Evolutionary conservation across 2,888 invertebrate genomes (phyloP).

Genomic region (Catocala nupta): DNA sequence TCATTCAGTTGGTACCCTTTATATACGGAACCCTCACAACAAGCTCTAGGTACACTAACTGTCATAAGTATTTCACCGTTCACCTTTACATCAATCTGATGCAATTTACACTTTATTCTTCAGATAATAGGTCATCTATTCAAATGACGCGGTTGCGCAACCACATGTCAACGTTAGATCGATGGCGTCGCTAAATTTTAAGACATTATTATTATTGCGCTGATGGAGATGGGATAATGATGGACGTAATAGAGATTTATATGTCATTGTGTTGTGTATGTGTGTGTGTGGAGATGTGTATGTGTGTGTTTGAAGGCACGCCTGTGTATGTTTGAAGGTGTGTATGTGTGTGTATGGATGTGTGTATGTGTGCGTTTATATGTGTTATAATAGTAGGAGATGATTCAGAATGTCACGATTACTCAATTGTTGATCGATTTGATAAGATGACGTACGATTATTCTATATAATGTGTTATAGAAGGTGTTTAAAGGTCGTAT

Average conservation of each 20-base stretch:
- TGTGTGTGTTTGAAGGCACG: no score
- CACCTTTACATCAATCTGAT: not conserved
- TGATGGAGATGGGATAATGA: not conserved
- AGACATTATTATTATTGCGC: not conserved
- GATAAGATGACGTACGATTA: no score
- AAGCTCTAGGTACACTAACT: not conserved
- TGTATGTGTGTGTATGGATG: no score
- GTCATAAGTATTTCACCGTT: not conserved
- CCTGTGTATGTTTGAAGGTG: no score
- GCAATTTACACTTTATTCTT: slow-evolving; percentile 22
- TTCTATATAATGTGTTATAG: no score
- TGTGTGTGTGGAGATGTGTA: not conserved
- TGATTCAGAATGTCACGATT: no score
- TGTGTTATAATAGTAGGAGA: no score
- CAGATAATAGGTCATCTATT: slow-evolving; percentile 20
- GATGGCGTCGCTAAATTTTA: not conserved
- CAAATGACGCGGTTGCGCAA: slow-evolving; percentile 21
- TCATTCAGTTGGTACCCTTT: no score
- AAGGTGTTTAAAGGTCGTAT: no score
- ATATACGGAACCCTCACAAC: not conserved
- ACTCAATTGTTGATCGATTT: no score
- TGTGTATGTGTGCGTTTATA: no score
- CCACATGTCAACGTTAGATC: slow-evolving; percentile 4
- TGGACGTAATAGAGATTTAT: not conserved
- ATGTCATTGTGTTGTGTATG: not conserved